Conservation (phyloP, 2,113 vertebrate genomes). For the Megaceryle torquata region DNA sequence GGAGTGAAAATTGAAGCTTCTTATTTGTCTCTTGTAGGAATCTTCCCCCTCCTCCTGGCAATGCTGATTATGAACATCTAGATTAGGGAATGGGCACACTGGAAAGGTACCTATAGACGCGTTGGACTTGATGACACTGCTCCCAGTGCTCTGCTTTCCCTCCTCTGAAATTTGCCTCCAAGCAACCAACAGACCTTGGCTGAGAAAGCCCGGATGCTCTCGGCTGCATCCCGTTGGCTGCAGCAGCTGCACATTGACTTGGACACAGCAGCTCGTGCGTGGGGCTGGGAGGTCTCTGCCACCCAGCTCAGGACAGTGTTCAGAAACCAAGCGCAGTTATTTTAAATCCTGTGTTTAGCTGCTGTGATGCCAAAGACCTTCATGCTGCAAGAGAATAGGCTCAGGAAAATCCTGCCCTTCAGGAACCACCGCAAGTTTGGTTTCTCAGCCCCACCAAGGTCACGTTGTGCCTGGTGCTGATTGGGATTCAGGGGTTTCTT, state of each 20-base stretch:
- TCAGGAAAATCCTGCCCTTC: fast-evolving
- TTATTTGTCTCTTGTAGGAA: background rate
- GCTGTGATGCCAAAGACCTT: background rate
- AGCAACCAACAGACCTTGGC: fast-evolving
- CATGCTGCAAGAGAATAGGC: fast-evolving
- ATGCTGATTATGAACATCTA: background rate
- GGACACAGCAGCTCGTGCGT: background rate
- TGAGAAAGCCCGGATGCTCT: background rate
- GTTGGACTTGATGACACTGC: background rate
- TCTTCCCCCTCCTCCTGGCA: conserved; percentile 30
- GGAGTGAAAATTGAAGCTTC: background rate
- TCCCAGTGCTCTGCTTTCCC: background rate
- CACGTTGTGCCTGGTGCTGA: background rate
- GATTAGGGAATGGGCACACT: fast-evolving
- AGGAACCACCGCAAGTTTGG: fast-evolving
- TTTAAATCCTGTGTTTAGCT: background rate
- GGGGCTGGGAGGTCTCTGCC: background rate
- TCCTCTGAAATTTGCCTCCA: background rate
- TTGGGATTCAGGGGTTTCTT: background rate
- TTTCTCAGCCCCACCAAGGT: background rate
- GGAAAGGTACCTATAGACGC: background rate
- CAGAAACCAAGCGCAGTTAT: no score
- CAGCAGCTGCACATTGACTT: fast-evolving
- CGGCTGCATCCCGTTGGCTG: background rate
- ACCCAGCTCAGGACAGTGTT: background rate